Percentiles rank a stretch among this genome's conserved stretches.
Conservation (phyloP, 2,113 vertebrate species). For the Lampris incognitus region DNA sequence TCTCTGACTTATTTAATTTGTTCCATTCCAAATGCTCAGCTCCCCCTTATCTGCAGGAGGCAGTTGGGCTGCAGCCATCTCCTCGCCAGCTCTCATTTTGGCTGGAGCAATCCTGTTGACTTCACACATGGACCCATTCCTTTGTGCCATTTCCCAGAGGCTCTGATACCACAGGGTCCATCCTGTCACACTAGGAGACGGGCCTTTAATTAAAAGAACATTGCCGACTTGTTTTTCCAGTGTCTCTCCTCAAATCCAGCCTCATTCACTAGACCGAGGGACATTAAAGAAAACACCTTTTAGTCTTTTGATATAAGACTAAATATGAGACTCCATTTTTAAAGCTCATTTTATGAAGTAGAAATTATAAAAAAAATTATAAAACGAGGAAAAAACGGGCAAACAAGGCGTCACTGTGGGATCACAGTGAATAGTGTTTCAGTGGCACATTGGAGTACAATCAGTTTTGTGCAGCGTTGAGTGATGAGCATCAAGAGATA, state of each 20-base stretch:
- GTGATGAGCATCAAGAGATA: neutral
- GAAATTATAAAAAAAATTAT: neutral
- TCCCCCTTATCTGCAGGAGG: constrained; percentile 75
- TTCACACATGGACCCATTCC: constrained; percentile 63
- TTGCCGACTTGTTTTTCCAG: constrained; percentile 57
- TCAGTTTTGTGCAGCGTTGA: constrained; percentile 1
- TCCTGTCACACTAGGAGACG: constrained; percentile 62
- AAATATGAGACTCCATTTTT: neutral
- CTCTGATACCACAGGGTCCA: constrained; percentile 62
- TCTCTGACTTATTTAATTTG: constrained; percentile 71
- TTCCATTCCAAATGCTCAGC: constrained; percentile 62
- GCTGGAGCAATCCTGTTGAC: constrained; percentile 57
- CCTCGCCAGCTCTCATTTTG: constrained; percentile 63
- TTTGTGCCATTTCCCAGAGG: constrained; percentile 62
- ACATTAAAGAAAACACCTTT: constrained; percentile 22
- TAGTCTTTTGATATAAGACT: constrained; percentile 30
- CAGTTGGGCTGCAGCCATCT: constrained; percentile 77
- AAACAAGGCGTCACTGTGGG: neutral
- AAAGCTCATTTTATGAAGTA: neutral
- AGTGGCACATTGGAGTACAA: constrained; percentile 3
- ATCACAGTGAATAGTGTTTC: constrained; percentile 8
- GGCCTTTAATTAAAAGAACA: constrained; percentile 74
- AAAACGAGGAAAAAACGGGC: neutral
- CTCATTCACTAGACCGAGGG: constrained; percentile 42
- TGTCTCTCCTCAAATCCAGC: constrained; percentile 39